Conservation (phyloP, 53 echinoderm and acorn worm genomes). For the Holothuria scabra region DNA sequence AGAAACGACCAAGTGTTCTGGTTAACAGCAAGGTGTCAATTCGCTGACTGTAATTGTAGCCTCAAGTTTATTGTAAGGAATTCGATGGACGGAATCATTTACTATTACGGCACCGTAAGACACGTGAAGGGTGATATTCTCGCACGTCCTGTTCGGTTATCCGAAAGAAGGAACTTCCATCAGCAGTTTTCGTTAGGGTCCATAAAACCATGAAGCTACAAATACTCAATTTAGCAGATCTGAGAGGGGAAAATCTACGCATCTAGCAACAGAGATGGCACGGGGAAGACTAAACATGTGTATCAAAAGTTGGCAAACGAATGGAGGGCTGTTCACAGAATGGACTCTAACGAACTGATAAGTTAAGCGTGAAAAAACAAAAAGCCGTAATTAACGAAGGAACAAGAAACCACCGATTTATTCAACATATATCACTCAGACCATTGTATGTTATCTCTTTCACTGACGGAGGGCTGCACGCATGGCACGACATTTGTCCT, state of each 20-base stretch:
- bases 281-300: not conserved
- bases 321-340: not conserved
- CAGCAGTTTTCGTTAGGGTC: constrained; percentile 1
- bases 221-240: not conserved
- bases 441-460: constrained; percentile 21
- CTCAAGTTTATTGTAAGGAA: not conserved
- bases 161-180: not conserved
- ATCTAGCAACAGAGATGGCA: not conserved
- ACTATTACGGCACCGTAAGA: not conserved
- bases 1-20: not conserved
- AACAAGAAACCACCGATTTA: not conserved
- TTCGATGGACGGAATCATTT: not conserved
- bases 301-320: constrained; percentile 27
- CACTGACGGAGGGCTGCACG: constrained; percentile 10
- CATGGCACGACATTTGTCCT: constrained; percentile 29
- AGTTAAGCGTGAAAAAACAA: not conserved
- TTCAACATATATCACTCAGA: constrained; percentile 1
- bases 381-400: not conserved
- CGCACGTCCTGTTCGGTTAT: not conserved
- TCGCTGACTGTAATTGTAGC: not conserved
- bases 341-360: not conserved
- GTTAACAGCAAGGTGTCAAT: not conserved
- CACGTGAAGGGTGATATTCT: not conserved
- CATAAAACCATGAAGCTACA: constrained; percentile 29
- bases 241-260: not conserved